Evolutionary conservation across 1,140 invertebrate genomes (phyloP).

Genomic region (Lordiphosa clarofinis): DNA sequence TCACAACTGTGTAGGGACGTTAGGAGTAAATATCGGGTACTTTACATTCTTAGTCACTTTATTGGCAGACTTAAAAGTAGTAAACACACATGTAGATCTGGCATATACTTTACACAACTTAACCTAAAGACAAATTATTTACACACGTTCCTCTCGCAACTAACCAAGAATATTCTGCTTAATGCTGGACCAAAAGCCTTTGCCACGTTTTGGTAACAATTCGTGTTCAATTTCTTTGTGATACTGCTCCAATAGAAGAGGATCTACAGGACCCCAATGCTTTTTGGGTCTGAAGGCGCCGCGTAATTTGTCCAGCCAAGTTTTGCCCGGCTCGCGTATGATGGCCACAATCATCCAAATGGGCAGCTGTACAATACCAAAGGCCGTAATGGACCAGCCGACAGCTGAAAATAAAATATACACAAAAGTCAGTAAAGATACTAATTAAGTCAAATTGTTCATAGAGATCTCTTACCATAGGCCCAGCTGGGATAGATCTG

Average conservation of each 20-base stretch:
- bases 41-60: constrained; percentile 25
- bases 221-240: constrained; percentile 66
- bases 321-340: constrained; percentile 73
- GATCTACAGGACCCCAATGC: constrained; percentile 82
- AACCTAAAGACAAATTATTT: constrained; percentile 9
- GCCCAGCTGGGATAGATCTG: constrained; percentile 80
- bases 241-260: constrained; percentile 66
- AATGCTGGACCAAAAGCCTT: constrained; percentile 60
- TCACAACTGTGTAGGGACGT: no score
- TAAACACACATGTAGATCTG: constrained; percentile 18
- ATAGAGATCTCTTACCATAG: constrained; percentile 70
- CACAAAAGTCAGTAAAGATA: neutral
- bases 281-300: constrained; percentile 80
- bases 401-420: constrained; percentile 61
- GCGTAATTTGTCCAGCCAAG: constrained; percentile 79
- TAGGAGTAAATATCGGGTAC: no score
- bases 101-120: constrained; percentile 20
- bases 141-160: neutral
- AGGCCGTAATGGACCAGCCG: constrained; percentile 82
- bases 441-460: neutral
- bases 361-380: constrained; percentile 82
- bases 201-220: constrained; percentile 31
- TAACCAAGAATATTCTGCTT: constrained; percentile 66
- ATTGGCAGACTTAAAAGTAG: constrained; percentile 52
- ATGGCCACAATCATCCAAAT: constrained; percentile 82